phyloP scores from a whole-genome alignment of 2,113 vertebrate genomes.

The Triplophysa dalaica region DNA sequence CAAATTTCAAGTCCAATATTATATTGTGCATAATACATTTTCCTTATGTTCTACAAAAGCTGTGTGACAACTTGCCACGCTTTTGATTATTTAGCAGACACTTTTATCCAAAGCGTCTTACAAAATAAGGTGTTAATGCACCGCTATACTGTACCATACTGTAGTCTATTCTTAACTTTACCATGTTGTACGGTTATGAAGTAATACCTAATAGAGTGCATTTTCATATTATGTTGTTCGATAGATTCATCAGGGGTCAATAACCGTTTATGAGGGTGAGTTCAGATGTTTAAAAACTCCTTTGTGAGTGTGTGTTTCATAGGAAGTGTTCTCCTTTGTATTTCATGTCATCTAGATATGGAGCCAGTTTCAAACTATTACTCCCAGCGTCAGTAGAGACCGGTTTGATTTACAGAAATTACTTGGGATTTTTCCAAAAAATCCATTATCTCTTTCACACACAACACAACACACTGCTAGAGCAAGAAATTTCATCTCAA shows the following conservation, averaged over 20 bases:
- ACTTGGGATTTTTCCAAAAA: conserved; percentile 55
- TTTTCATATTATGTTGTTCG: conserved; percentile 2
- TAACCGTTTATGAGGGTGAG: background rate
- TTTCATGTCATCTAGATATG: conserved; percentile 41
- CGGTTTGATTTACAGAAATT: conserved; percentile 52
- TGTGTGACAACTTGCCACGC: too few species aligned
- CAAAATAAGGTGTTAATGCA: too few species aligned
- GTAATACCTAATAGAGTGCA: background rate
- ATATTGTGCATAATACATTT: too few species aligned
- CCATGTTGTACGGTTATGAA: background rate
- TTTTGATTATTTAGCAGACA: too few species aligned
- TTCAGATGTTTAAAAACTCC: conserved; percentile 6
- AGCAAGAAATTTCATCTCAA: conserved; percentile 31
- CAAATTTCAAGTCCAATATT: too few species aligned
- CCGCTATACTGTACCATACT: too few species aligned
- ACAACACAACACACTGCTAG: conserved; percentile 45
- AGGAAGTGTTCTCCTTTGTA: background rate
- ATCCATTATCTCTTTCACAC: conserved; percentile 49
- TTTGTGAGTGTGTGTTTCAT: conserved; percentile 3
- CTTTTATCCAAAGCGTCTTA: too few species aligned
- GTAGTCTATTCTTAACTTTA: too few species aligned
- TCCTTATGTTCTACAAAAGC: too few species aligned
- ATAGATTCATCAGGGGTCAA: background rate
- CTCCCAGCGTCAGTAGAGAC: conserved; percentile 31
- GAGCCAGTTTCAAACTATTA: conserved; percentile 49